These are phyloP conservation scores for Drosophila jambulina DNA, from an alignment of 1,140 invertebrate species.

Conservation along the genomic window DNA sequence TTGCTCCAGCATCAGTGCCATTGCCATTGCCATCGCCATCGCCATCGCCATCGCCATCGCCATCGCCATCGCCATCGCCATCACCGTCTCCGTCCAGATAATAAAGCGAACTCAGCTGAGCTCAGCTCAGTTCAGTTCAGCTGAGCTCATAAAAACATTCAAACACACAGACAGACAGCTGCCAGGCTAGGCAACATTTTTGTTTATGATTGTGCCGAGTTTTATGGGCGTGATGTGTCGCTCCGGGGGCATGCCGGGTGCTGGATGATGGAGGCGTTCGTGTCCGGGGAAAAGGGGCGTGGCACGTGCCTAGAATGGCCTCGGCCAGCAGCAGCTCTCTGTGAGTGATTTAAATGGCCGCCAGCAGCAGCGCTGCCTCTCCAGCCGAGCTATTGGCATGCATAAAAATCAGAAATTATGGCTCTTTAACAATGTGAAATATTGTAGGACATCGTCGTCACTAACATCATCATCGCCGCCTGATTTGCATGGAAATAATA, in stretches of 20 bases:
- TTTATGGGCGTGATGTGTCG: conserved; percentile 37
- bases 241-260: conserved; percentile 18
- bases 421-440: conserved; percentile 57
- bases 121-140: conserved; percentile 40
- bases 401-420: conserved; percentile 67
- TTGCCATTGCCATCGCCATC: conserved; percentile 9
- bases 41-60: background rate
- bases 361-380: conserved; percentile 15
- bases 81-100: conserved; percentile 31
- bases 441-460: conserved; percentile 30
- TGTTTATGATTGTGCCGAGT: conserved; percentile 66
- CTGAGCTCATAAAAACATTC: conserved; percentile 54
- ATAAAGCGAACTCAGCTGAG: conserved; percentile 39
- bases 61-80: background rate
- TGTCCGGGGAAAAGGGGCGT: conserved; percentile 14
- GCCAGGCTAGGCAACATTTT: conserved; percentile 66
- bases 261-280: background rate
- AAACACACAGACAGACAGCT: conserved; percentile 54
- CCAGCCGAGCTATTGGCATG: conserved; percentile 41
- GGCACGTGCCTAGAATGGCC: conserved; percentile 43
- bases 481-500: conserved; percentile 61
- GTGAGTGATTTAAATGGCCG: conserved; percentile 67
- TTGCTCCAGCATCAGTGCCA: conserved; percentile 2
- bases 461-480: conserved; percentile 38
- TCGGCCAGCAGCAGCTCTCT: conserved; percentile 11